phyloP scores from a whole-genome alignment of 2,113 vertebrate genomes.

The Microcebus lehilahytsara region DNA sequence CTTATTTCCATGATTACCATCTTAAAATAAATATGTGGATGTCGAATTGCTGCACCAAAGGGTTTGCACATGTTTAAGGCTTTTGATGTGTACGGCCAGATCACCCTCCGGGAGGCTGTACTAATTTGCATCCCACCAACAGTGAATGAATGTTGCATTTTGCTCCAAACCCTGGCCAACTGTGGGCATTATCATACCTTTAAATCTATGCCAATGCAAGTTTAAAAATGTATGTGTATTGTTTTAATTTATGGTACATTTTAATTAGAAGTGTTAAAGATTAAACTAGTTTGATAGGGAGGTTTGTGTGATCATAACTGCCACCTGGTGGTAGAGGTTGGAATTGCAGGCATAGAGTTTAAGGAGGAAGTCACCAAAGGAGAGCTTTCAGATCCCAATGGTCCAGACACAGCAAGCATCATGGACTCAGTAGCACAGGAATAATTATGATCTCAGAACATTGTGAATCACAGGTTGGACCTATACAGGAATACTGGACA shows the following conservation, averaged over 20 bases:
- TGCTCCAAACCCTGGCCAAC: conserved; percentile 28
- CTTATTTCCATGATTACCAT: conserved; percentile 53
- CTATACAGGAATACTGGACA: neutral
- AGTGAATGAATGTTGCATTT: neutral
- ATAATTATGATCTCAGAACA: neutral
- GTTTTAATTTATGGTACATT: conserved; percentile 50
- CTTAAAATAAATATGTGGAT: conserved; percentile 29
- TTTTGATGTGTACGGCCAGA: conserved; percentile 51
- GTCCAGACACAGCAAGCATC: neutral
- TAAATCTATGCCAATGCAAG: conserved; percentile 44
- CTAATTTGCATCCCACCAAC: conserved; percentile 55
- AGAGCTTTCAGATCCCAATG: neutral
- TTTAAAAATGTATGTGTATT: conserved; percentile 6
- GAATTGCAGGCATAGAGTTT: conserved; percentile 55
- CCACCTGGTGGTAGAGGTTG: neutral
- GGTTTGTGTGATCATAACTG: neutral
- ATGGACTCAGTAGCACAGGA: neutral
- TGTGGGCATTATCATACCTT: conserved; percentile 34
- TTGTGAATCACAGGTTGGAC: neutral
- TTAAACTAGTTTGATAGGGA: neutral
- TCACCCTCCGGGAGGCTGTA: neutral
- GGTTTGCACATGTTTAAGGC: conserved; percentile 30
- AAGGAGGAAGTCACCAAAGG: neutral
- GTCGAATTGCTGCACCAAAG: neutral
- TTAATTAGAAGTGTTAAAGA: neutral